Conservation (phyloP, 2,888 invertebrate species). For the Ormyrus thymus region DNA sequence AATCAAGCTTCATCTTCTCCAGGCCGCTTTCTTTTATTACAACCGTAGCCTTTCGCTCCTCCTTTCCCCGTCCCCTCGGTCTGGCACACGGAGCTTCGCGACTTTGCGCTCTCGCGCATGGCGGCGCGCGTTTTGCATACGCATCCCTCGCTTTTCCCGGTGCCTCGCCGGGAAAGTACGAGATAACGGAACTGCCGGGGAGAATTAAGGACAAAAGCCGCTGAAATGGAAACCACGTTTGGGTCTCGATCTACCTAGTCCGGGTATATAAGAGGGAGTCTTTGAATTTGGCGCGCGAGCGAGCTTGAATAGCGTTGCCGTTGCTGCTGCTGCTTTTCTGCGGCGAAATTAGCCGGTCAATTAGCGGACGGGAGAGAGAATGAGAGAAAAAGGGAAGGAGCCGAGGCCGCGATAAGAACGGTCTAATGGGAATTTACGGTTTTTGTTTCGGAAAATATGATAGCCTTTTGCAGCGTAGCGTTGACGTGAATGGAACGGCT, state of each 20-base stretch:
- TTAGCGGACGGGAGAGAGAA: constrained; percentile 35
- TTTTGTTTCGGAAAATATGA: constrained; percentile 42
- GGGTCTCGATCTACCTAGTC: constrained; percentile 18
- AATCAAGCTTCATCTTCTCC: not conserved
- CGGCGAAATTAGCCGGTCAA: constrained; percentile 50
- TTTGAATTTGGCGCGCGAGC: constrained; percentile 40
- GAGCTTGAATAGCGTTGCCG: constrained; percentile 13
- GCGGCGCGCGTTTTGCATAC: constrained; percentile 44
- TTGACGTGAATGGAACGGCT: too few species aligned
- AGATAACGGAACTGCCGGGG: constrained; percentile 68
- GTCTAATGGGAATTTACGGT: constrained; percentile 43
- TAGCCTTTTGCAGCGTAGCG: not conserved
- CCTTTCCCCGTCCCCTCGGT: not conserved
- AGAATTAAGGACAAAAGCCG: constrained; percentile 68
- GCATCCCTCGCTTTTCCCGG: not conserved
- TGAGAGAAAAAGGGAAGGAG: constrained; percentile 1
- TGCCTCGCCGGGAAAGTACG: constrained; percentile 64
- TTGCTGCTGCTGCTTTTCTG: not conserved
- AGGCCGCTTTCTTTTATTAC: constrained; percentile 4
- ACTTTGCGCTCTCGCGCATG: constrained; percentile 32
- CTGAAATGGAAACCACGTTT: constrained; percentile 60
- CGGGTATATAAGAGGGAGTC: constrained; percentile 23
- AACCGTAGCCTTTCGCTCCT: not conserved
- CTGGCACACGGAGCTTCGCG: not conserved
- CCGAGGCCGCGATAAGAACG: constrained; percentile 27